These are phyloP conservation scores for Lasioglossum figueresi DNA, from an alignment of 2,888 invertebrate genomes.

Conservation along the genomic window DNA sequence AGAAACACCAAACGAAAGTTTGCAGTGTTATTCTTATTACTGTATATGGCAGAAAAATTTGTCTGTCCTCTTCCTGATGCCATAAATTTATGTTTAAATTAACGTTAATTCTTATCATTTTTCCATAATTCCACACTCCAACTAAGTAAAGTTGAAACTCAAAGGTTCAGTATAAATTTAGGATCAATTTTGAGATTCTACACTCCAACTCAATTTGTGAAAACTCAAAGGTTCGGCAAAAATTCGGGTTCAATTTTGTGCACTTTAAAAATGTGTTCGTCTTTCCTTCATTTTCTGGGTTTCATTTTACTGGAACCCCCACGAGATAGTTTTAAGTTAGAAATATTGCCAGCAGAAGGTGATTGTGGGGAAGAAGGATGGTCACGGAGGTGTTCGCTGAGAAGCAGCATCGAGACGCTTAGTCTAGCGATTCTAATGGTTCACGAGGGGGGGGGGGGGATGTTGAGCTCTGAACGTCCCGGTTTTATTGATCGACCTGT, in stretches of 20 bases:
- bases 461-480: neutral
- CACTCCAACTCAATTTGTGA: neutral
- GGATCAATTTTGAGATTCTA: neutral
- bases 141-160: neutral
- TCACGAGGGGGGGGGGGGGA: neutral
- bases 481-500: slow-evolving; percentile 11
- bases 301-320: no score
- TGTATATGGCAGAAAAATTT: no score
- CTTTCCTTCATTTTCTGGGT: neutral
- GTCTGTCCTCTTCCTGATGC: neutral
- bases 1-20: no score
- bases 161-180: neutral
- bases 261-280: neutral
- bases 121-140: neutral
- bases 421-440: neutral
- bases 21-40: no score
- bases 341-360: neutral
- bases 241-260: neutral
- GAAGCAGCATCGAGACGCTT: slow-evolving; percentile 37
- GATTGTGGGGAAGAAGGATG: neutral
- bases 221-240: neutral
- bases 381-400: neutral
- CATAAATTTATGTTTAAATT: neutral
- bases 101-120: neutral
- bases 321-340: neutral